These are phyloP conservation scores for Apostichopus parvimensis DNA, from an alignment of 35 echinoderm and acorn worm genomes.

Conservation along the genomic window DNA sequence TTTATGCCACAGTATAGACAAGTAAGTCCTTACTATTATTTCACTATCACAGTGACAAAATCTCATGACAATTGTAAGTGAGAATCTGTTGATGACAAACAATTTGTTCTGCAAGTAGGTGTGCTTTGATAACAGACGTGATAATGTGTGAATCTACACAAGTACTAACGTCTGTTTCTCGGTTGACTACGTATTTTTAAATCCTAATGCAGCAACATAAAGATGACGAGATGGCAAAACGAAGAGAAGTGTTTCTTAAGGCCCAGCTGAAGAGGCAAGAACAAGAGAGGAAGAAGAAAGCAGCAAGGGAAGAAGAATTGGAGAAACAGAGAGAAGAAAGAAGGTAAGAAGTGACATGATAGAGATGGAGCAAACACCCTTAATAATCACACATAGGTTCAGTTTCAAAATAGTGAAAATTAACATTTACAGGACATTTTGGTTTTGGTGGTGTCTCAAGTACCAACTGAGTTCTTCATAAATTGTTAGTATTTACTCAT, in stretches of 20 bases:
- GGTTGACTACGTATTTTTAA: neutral
- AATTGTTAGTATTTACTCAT: too few relatives aligned
- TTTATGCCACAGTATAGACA: too few relatives aligned
- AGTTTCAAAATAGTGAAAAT: too few relatives aligned
- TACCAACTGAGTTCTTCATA: too few relatives aligned
- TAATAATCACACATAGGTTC: too few relatives aligned
- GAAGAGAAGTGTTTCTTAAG: constrained; percentile 74
- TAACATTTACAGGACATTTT: too few relatives aligned
- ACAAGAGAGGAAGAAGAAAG: constrained; percentile 79
- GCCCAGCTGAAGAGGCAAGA: constrained; percentile 87
- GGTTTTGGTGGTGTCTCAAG: too few relatives aligned
- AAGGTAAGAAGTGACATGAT: constrained; percentile 49
- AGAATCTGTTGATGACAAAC: neutral
- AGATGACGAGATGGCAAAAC: constrained; percentile 84
- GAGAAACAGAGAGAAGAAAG: constrained; percentile 87
- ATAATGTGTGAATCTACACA: neutral
- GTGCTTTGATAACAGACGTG: too few relatives aligned
- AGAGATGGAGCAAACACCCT: too few relatives aligned
- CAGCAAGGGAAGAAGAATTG: constrained; percentile 77
- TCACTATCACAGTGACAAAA: too few relatives aligned
- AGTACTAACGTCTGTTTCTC: neutral
- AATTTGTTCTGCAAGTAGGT: neutral
- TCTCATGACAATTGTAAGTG: too few relatives aligned
- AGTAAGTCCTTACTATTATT: too few relatives aligned
- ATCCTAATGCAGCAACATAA: constrained; percentile 35